Base-by-base conservation (phyloP, 2,113 vertebrate species). In the Nesogale talazaci region DNA sequence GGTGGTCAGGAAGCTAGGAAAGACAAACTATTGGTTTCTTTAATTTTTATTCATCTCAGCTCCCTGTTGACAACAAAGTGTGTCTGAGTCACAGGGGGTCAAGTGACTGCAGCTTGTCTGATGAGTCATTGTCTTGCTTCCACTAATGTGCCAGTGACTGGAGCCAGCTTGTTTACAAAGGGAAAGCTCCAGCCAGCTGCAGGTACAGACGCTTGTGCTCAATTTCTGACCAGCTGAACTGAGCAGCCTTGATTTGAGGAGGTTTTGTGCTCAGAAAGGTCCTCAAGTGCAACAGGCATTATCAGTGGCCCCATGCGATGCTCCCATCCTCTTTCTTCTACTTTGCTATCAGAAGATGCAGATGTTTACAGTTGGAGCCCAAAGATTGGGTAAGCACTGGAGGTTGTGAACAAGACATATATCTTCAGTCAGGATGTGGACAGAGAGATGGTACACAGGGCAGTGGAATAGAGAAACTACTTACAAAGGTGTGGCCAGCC, bases 81-180 rank as follows among this genome's bases (percentile, higher is more conserved):
- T 76, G 83, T 93, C 88, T 96, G 95, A 96, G 91, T 96, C 95
- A 94, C 70, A 14, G 75, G 74, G 40, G 86, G 92, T 95, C 95
- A 96, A 94, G 74, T 92, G 94, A 94, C 93, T 94, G 84, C 83
- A 70, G 92, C 63, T 86, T 76, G 78, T 91, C 86, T 92, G 94
- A 95, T 96, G 97, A 96, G 91, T 97, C 95, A 96, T 23, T 91
- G 94, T 87, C 89, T 93, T 31, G 23, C 34, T 84, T 94, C 57
- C 78, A 88, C 59, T 83, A 31, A 89, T n/a, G 75, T 85, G 46
- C 74, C 56, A 16, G 84, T 59, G 36, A 27, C 92, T 75, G 90
- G 77, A 67, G 74, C 74, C 4, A n/a, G 67, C 74, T 95, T 95
- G 80, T 96, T 96, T 92, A 82, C 82, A 31, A 40, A 88, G 79